phyloP scores from a whole-genome alignment of 2,113 vertebrate genomes.

The Rhynchopsitta pachyrhyncha region DNA sequence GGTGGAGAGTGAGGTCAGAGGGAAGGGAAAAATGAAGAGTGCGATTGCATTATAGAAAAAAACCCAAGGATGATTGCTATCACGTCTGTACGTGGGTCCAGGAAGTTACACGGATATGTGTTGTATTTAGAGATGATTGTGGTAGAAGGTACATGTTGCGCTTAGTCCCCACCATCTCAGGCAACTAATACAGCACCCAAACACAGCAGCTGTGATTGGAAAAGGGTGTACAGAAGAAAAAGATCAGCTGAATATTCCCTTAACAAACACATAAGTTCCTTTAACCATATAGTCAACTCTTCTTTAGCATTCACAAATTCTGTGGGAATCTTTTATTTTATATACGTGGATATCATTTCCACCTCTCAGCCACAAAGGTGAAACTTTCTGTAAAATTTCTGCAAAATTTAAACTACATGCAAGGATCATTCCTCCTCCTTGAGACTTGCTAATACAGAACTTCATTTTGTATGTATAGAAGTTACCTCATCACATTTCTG shows the following conservation, averaged over 20 bases:
- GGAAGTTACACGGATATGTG: neutral
- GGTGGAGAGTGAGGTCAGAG: neutral
- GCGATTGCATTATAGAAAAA: neutral
- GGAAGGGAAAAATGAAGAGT: neutral
- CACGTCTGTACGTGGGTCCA: neutral
- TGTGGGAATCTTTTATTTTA: neutral
- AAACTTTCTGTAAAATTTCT: neutral
- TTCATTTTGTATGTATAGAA: neutral
- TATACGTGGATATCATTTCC: rapidly evolving
- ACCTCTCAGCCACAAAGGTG: neutral
- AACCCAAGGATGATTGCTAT: neutral
- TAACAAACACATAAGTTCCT: rapidly evolving
- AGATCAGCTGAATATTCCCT: neutral
- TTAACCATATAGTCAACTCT: neutral
- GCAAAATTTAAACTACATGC: neutral
- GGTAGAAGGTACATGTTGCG: rapidly evolving
- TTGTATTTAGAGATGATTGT: neutral
- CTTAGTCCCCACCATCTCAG: neutral
- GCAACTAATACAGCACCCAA: neutral
- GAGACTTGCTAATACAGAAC: neutral
- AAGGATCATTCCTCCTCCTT: neutral
- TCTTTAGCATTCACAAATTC: neutral
- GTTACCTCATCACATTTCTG: neutral
- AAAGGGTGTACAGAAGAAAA: neutral
- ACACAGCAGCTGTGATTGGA: neutral